These are phyloP conservation scores for Hyles lineata DNA, from an alignment of 2,888 invertebrate genomes.

Conservation along the genomic window DNA sequence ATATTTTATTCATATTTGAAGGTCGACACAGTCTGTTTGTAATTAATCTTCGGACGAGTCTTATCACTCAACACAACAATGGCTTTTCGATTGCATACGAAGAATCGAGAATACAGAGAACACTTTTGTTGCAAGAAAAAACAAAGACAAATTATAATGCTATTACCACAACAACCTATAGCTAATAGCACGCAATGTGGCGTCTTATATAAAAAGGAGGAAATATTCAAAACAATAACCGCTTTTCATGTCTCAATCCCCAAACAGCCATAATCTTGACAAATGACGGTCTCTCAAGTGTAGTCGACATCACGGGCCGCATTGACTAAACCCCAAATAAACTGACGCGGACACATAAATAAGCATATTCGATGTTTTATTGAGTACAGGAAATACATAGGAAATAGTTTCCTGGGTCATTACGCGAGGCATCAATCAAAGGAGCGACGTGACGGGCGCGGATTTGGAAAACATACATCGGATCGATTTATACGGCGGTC, in stretches of 20 bases:
- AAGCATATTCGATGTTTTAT: constrained; percentile 83
- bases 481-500: constrained; percentile 54
- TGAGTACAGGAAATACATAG: constrained; percentile 83
- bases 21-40: constrained; percentile 21
- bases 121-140: background rate
- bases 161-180: background rate
- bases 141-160: constrained; percentile 15
- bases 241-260: constrained; percentile 80
- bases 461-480: constrained; percentile 57
- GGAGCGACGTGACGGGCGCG: constrained; percentile 58
- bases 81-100: background rate
- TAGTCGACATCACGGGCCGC: constrained; percentile 74
- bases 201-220: constrained; percentile 56
- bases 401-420: constrained; percentile 83
- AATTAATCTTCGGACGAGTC: constrained; percentile 24
- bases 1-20: constrained; percentile 43
- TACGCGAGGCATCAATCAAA: constrained; percentile 81
- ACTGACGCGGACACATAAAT: constrained; percentile 79
- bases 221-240: constrained; percentile 82
- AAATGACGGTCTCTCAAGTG: constrained; percentile 81
- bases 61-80: constrained; percentile 7
- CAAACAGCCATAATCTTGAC: constrained; percentile 81
- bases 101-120: background rate
- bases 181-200: constrained; percentile 31
- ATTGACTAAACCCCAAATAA: constrained; percentile 82